Evolutionary conservation across 2,888 invertebrate genomes (phyloP), one percentile per base, ranked within the genome.

Genomic region (Tiphia femorata): DNA sequence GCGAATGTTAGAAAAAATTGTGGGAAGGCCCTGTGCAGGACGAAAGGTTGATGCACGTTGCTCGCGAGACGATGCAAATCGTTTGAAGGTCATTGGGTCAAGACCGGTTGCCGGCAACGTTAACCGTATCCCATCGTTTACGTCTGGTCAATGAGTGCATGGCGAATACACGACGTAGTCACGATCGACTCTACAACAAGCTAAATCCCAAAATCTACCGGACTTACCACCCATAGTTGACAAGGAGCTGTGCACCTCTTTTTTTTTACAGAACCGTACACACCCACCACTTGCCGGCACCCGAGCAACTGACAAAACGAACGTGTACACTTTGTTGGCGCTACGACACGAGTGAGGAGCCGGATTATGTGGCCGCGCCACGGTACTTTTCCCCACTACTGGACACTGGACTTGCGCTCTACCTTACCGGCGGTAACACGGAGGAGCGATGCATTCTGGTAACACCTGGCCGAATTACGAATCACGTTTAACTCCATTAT

Each of bases 11-110:
- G 25, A 25, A 6, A 17, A 16, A 17, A 37, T 3, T 17, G 8
- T 0, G 17, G 5, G 8, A 8, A 25, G 25, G 8, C 8, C 30
- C 37, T 25, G 38, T n/a, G 17, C 29, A 35, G 1, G 5, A 37
- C 27, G 35, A 40, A 20, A 48, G 59, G 52, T 60, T 50, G 52
- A 50, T 49, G 27, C 29, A 47, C 56, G 56, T 33, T 37, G 47
- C 44, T 51, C 47, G 54, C 48, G 41, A 14, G 14, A 51, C 46
- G 55, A 58, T 66, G 54, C 59, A 49, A 65, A 58, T 64, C 62
- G 43, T 62, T 68, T 73, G 76, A 80, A 81, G 81, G 81, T 81
- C 80, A 79, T 77, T 74, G 70, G 72, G 76, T 74, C 76, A 73
- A 74, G 74, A 76, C 65, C 72, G 73, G 76, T 70, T 70, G 68